phyloP scores from a whole-genome alignment of 2,888 invertebrate genomes.

The Acheta domesticus region DNA sequence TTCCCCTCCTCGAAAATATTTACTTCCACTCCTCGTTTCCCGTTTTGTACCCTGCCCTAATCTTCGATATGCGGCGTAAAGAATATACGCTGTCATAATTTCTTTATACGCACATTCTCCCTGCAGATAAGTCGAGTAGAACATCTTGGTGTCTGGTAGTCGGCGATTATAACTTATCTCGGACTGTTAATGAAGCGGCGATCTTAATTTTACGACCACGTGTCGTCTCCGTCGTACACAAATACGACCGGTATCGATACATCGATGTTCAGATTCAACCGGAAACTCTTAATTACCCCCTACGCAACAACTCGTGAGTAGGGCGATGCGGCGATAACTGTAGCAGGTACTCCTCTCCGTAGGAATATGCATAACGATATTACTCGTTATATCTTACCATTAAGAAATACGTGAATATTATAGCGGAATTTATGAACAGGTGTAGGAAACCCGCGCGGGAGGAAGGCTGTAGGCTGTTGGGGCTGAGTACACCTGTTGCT shows the following conservation, averaged over 20 bases:
- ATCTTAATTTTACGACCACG: not conserved
- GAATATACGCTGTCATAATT: too few species aligned
- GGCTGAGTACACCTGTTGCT: not conserved
- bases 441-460: not conserved
- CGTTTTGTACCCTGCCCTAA: too few species aligned
- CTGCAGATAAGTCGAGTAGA: too few species aligned
- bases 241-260: not conserved
- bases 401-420: slow-evolving; percentile 18
- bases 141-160: not conserved
- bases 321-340: not conserved
- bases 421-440: not conserved
- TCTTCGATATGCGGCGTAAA: too few species aligned
- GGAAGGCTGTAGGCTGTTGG: not conserved
- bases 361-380: slow-evolving; percentile 18
- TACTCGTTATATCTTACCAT: not conserved
- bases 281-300: slow-evolving; percentile 7
- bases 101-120: too few species aligned
- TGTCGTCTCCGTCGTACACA: not conserved
- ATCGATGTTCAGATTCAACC: slow-evolving; percentile 1
- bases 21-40: too few species aligned
- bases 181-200: not conserved
- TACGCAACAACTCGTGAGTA: not conserved
- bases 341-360: not conserved
- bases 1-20: too few species aligned
- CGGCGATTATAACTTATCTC: not conserved